Base-by-base conservation (phyloP, 2,888 invertebrate species). In the Baccha elongata region DNA sequence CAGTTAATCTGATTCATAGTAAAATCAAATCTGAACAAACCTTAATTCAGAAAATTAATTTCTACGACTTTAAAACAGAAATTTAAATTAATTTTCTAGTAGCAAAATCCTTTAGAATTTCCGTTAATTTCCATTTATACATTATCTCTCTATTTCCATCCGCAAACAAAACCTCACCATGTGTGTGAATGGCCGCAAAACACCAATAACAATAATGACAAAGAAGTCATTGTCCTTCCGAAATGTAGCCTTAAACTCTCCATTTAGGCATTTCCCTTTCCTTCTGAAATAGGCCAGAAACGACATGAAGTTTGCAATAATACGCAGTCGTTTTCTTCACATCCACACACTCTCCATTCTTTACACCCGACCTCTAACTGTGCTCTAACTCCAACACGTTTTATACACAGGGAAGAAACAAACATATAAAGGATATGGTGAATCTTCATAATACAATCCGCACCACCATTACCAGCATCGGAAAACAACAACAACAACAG, bases 141-240 rank as follows among this genome's bases (percentile, higher is more conserved):
- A 32, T 50, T 42, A 58, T 44, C 64, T 55, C n/a, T 62, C 21
- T 52, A 3, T 23, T 15, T 1, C 44, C 7, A 21, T 40, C 35
- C 3, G 40, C 29, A 44, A 46, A 50, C 48, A 55, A 40, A 55
- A 40, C 58, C 23, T 60, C 50, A 55, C 42, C 64, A 72, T 64
- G 55, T 64, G 58, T 58, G 50, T 69, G 64, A 75, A 69, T 69
- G 50, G 42, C 64, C 80, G 69, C 69, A 80, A 65, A 75, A 80
- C 64, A 74, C 42, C 78, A 73, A 40, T 68, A 73, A 60, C 73
- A 79, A 48, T 52, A 67, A 58, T 55, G 55, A 80, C 69, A 71
- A 71, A 64, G 68, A 64, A 65, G 80, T 81, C 80, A 81, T 81
- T 81, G 80, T 81, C 80, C 80, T 81, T 44, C 55, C 37, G 23